phyloP scores from a whole-genome alignment of 2,888 invertebrate genomes.

The Melieria picta region DNA sequence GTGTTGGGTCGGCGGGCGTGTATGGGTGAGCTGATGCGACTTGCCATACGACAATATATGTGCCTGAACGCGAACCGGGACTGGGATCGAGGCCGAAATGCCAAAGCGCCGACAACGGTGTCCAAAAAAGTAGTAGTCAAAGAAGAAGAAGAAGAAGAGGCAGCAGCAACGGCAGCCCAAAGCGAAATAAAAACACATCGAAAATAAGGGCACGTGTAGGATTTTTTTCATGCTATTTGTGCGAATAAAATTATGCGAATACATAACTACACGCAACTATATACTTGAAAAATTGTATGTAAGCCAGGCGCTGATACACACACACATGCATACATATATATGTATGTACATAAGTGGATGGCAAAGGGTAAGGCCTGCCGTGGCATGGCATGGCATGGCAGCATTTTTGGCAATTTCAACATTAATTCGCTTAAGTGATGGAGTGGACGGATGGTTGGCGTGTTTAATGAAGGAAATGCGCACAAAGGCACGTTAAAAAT shows the following conservation, averaged over 20 bases:
- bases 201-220: slow-evolving; percentile 61
- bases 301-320: neutral
- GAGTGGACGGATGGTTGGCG: slow-evolving; percentile 11
- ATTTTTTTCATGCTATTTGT: slow-evolving; percentile 32
- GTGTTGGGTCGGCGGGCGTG: slow-evolving; percentile 31
- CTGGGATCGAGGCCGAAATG: slow-evolving; percentile 16
- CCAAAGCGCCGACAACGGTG: neutral
- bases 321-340: neutral
- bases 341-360: slow-evolving; percentile 12
- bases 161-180: too few species aligned
- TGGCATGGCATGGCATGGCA: neutral
- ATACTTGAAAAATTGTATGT: slow-evolving; percentile 1
- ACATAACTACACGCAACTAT: slow-evolving; percentile 13
- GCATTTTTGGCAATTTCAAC: slow-evolving; percentile 38
- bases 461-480: slow-evolving; percentile 12
- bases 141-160: too few species aligned
- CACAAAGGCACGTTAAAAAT: too few species aligned
- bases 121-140: too few species aligned
- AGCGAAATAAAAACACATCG: slow-evolving; percentile 7
- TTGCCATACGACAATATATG: too few species aligned
- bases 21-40: slow-evolving; percentile 19
- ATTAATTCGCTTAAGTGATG: slow-evolving; percentile 45
- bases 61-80: too few species aligned
- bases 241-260: slow-evolving; percentile 25
- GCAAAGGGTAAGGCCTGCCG: too few species aligned